Percentiles rank a stretch among this genome's conserved stretches.
Evolutionary conservation across 64 coral and sea anemone species (phyloP).

Genomic region (Actinia equina): DNA sequence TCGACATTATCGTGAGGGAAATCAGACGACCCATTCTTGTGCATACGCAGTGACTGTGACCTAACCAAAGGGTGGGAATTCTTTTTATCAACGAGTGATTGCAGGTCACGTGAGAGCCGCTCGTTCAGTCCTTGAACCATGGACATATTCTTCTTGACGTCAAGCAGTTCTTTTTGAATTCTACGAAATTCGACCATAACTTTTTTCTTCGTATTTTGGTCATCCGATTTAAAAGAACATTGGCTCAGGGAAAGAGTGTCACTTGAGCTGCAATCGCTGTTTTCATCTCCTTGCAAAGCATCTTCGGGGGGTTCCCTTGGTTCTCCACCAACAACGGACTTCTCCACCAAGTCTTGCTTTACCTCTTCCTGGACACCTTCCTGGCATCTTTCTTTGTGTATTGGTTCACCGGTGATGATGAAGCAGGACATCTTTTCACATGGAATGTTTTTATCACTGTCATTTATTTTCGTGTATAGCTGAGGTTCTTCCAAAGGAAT

Average conservation of each 20-base stretch:
- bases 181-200: slow-evolving; percentile 27
- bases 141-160: slow-evolving; percentile 43
- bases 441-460: neutral
- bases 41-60: neutral
- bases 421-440: neutral
- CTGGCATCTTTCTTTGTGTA: neutral
- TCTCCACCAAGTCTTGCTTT: neutral
- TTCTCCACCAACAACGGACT: neutral
- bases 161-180: slow-evolving; percentile 43
- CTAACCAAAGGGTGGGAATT: neutral
- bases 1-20: neutral
- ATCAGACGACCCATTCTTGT: neutral
- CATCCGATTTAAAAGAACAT: neutral
- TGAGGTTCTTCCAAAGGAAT: neutral
- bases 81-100: slow-evolving; percentile 37
- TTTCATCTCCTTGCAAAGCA: neutral
- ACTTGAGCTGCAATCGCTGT: neutral
- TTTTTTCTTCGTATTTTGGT: slow-evolving; percentile 3
- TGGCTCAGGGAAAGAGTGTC: neutral
- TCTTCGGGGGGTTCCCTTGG: neutral
- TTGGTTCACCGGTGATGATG: neutral
- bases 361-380: neutral
- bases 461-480: neutral
- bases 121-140: slow-evolving; percentile 52
- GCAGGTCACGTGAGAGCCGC: slow-evolving; percentile 42